Evolutionary conservation across 2,113 vertebrate species (phyloP).

Genomic region (Laticauda colubrina): DNA sequence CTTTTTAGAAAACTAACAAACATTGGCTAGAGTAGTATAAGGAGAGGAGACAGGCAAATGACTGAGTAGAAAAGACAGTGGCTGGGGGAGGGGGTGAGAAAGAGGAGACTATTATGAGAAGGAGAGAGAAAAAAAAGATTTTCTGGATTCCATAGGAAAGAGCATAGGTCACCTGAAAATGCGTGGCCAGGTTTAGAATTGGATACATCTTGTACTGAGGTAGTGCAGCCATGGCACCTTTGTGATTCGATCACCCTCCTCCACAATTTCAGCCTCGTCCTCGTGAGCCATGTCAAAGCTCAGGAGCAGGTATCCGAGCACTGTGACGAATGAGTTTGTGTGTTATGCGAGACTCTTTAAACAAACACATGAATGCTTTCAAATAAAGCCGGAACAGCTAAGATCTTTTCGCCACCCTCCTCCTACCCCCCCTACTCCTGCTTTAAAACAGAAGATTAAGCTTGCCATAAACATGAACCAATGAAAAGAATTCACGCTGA

Average conservation of each 20-base stretch:
- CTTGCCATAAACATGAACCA: constrained; percentile 78
- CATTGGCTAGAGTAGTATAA: not conserved
- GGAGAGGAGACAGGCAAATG: not conserved
- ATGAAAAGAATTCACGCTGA: constrained; percentile 75
- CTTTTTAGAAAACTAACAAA: not conserved
- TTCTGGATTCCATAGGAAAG: not conserved
- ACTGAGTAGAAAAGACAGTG: not conserved
- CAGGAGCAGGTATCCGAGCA: constrained; percentile 64
- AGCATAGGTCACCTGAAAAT: not conserved
- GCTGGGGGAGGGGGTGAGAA: not conserved
- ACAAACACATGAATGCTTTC: constrained; percentile 72
- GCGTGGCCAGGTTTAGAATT: not conserved
- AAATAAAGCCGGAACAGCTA: constrained; percentile 64
- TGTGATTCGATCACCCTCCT: constrained; percentile 45
- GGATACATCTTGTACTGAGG: not conserved
- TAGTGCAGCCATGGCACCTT: not conserved
- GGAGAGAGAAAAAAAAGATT: not conserved
- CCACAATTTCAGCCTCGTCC: constrained; percentile 26
- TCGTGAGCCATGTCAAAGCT: constrained; percentile 35
- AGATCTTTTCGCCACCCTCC: constrained; percentile 49
- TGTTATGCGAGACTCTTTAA: constrained; percentile 70
- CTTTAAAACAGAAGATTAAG: constrained; percentile 76
- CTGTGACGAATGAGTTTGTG: constrained; percentile 69
- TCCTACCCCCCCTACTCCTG: not conserved
- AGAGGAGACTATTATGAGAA: not conserved